Conservation (phyloP, 2,113 vertebrate genomes). For the Salvator merianae region DNA sequence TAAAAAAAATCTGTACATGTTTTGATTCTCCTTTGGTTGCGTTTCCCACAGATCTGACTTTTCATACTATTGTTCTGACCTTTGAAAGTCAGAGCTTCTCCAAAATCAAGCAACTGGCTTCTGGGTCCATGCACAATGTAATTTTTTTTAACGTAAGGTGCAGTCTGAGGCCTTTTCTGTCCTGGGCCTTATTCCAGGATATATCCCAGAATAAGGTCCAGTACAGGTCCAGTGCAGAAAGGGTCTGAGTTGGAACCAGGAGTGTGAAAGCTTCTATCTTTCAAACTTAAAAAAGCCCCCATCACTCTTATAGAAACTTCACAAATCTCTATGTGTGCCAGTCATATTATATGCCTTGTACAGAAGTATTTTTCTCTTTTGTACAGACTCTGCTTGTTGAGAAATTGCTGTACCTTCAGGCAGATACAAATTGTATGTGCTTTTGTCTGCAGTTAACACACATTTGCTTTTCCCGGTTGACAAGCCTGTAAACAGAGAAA, state of each 20-base stretch:
- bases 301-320: not conserved
- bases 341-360: not conserved
- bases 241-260: not conserved
- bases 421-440: not conserved
- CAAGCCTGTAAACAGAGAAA: not conserved
- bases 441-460: not conserved
- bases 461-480: not conserved
- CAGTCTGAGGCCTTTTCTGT: not conserved
- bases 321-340: conserved; percentile 7
- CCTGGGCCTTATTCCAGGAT: not conserved
- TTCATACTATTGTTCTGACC: not conserved
- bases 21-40: not conserved
- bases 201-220: too few relatives aligned
- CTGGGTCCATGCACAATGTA: not conserved
- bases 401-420: not conserved
- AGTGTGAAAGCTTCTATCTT: not conserved
- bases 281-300: not conserved
- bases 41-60: not conserved
- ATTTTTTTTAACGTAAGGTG: not conserved
- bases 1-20: not conserved
- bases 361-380: not conserved
- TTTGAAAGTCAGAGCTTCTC: not conserved
- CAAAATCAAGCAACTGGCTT: not conserved
- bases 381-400: not conserved
- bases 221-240: too few relatives aligned